phyloP scores from a whole-genome alignment of 2,888 invertebrate genomes.

The Lasius fuliginosus region DNA sequence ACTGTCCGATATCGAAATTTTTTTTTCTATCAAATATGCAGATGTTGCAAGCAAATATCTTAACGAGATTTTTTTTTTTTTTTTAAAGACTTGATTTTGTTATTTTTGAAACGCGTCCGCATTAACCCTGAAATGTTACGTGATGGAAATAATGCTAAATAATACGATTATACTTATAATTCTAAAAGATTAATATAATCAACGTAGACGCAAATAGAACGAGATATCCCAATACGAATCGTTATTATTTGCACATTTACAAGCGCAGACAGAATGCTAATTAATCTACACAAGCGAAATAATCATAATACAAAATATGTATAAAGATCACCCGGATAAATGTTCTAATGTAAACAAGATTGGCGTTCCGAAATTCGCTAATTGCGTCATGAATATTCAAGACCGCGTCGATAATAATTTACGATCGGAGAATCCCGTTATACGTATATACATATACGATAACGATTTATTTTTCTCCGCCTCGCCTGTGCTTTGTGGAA shows the following conservation, averaged over 20 bases:
- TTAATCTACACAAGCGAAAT: background rate
- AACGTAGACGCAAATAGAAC: background rate
- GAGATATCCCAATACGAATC: background rate
- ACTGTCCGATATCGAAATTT: background rate
- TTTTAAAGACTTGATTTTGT: background rate
- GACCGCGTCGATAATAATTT: background rate
- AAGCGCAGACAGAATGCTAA: background rate
- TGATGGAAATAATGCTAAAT: background rate
- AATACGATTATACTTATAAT: background rate
- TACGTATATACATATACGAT: background rate
- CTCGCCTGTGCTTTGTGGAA: background rate
- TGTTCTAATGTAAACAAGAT: background rate
- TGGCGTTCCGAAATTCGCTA: background rate
- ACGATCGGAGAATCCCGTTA: background rate
- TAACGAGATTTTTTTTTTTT: background rate
- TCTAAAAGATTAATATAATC: background rate
- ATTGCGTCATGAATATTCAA: slow-evolving; percentile 1
- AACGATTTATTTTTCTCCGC: background rate
- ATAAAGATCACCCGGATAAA: background rate
- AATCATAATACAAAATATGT: background rate
- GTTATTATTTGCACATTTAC: background rate
- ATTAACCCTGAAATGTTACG: background rate
- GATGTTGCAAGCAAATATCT: background rate
- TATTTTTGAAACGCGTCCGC: background rate
- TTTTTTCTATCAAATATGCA: background rate